Percentiles rank a stretch among this genome's conserved stretches.
phyloP scores from a whole-genome alignment of 2,113 vertebrate genomes.

The Platichthys flesus region DNA sequence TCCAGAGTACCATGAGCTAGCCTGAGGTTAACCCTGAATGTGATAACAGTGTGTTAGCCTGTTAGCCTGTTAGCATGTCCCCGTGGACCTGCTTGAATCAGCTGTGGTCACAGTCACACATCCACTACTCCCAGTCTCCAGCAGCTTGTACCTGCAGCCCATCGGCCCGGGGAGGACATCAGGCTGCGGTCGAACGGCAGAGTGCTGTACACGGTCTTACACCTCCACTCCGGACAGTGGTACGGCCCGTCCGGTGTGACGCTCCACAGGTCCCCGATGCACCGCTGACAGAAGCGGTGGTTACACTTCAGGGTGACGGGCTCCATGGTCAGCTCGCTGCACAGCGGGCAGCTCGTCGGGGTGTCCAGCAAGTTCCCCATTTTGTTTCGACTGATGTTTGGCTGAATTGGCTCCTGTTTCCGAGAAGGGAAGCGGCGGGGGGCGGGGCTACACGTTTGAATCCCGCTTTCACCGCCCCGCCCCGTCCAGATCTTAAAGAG shows the following conservation, averaged over 20 bases:
- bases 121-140: too few species aligned
- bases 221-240: constrained; percentile 78
- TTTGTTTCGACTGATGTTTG: constrained; percentile 32
- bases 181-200: constrained; percentile 61
- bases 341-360: constrained; percentile 63
- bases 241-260: constrained; percentile 66
- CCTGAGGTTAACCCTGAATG: too few species aligned
- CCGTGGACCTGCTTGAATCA: too few species aligned
- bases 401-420: constrained; percentile 14
- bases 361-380: constrained; percentile 72
- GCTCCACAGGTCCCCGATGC: constrained; percentile 81
- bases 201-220: constrained; percentile 69
- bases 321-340: constrained; percentile 49
- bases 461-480: not conserved
- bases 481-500: constrained; percentile 56
- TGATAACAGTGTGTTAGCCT: too few species aligned
- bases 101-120: too few species aligned
- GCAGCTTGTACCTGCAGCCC: constrained; percentile 28
- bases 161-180: not conserved
- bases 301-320: constrained; percentile 71
- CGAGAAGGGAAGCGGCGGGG: not conserved
- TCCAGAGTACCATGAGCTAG: too few species aligned
- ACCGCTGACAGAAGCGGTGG: constrained; percentile 79
- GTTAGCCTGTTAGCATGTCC: too few species aligned
- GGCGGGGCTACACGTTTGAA: constrained; percentile 73